phyloP scores from a whole-genome alignment of 37 sponge, comb jelly and placozoan genomes.

The Aphrocallistes beatrix region DNA sequence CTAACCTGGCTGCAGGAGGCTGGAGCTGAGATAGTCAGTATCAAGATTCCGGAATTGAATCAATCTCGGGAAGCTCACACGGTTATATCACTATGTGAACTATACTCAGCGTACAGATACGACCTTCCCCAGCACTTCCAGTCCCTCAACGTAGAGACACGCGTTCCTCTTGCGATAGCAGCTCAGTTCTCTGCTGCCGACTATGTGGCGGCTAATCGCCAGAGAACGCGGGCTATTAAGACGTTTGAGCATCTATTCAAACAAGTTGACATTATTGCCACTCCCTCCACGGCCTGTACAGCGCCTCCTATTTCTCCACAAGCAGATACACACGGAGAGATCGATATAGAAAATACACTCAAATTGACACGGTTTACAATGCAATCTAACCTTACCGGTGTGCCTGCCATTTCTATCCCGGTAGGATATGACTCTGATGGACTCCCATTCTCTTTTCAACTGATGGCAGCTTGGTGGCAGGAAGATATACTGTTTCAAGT shows the following conservation, averaged over 20 bases:
- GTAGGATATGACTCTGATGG: constrained; percentile 28
- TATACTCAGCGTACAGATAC: constrained; percentile 15
- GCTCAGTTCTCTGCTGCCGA: constrained; percentile 11
- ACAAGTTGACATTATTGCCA: constrained; percentile 35
- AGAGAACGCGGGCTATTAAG: constrained; percentile 50
- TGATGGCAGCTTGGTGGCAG: constrained; percentile 75
- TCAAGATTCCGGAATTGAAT: constrained; percentile 63
- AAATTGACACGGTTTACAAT: constrained; percentile 35
- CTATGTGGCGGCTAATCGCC: constrained; percentile 35
- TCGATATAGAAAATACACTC: constrained; percentile 20
- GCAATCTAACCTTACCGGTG: constrained; percentile 54
- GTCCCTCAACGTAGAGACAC: constrained; percentile 43
- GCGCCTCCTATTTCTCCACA: constrained; percentile 30
- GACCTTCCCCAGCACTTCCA: constrained; percentile 44
- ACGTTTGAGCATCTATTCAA: constrained; percentile 18
- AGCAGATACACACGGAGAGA: constrained; percentile 29
- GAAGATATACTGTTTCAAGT: constrained; percentile 56
- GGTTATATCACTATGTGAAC: constrained; percentile 39
- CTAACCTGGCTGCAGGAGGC: constrained; percentile 25
- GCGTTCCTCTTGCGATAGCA: constrained; percentile 3
- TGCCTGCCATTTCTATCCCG: constrained; percentile 48
- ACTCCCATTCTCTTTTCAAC: constrained; percentile 64
- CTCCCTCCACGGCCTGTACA: constrained; percentile 40
- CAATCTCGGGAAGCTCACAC: constrained; percentile 46
- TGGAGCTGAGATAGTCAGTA: constrained; percentile 45